phyloP scores from a whole-genome alignment of 2,113 vertebrate species.

The Micromys minutus region DNA sequence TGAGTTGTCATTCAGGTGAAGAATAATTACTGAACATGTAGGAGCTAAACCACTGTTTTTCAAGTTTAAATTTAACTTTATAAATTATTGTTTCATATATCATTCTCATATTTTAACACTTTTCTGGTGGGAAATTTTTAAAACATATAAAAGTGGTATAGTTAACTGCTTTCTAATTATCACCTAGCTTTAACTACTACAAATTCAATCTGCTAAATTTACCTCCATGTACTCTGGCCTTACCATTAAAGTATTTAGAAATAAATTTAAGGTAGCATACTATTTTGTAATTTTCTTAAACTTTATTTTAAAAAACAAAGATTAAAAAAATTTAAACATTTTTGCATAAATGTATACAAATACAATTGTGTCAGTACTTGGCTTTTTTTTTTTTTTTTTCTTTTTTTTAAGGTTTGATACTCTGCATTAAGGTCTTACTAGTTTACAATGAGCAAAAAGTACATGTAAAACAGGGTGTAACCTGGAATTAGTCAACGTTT shows the following conservation, averaged over 20 bases:
- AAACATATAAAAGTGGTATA: background rate
- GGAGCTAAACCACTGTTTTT: conserved; percentile 5
- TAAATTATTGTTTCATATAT: background rate
- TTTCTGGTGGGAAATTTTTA: background rate
- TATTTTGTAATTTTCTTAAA: no score
- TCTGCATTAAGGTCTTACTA: no score
- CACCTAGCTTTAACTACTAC: background rate
- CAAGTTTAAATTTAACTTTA: background rate
- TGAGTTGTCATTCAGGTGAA: background rate
- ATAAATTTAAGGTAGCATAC: background rate
- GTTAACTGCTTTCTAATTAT: background rate
- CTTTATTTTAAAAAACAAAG: no score
- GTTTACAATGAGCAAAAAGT: no score
- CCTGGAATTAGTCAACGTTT: no score
- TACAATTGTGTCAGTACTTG: no score
- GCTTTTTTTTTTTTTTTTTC: no score
- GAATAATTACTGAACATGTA: conserved; percentile 10
- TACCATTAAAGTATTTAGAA: background rate
- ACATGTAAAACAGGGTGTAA: no score
- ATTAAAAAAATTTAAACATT: no score
- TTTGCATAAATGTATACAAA: no score
- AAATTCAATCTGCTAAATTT: background rate
- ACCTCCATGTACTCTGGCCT: background rate
- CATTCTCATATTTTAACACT: conserved; percentile 14
- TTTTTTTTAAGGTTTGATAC: no score